These are phyloP conservation scores for Sebastolobus altivelis DNA, from an alignment of 2,797 vertebrate genomes.

Conservation along the genomic window DNA sequence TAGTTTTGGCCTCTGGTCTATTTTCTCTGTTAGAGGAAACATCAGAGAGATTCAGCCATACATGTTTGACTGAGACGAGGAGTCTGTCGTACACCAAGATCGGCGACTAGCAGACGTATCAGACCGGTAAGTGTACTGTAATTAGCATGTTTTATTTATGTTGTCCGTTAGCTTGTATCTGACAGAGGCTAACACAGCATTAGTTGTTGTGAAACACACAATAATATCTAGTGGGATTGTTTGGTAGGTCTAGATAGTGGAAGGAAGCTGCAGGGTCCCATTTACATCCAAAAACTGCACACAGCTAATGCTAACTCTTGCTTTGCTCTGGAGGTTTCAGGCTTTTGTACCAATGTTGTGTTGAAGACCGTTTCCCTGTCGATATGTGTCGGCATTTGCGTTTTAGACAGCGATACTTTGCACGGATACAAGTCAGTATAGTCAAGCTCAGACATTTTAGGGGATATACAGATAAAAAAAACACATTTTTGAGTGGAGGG, in stretches of 20 bases:
- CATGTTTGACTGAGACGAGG: not conserved
- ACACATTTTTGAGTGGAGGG: too few relatives aligned
- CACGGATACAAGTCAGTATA: not conserved
- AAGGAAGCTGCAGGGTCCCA: too few relatives aligned
- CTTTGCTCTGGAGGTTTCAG: not conserved
- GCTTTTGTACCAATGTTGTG: too few relatives aligned
- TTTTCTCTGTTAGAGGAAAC: not conserved
- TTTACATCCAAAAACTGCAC: too few relatives aligned
- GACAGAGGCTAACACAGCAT: accelerated
- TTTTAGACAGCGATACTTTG: not conserved
- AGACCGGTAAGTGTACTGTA: not conserved
- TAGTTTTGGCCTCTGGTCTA: not conserved
- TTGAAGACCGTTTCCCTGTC: too few relatives aligned
- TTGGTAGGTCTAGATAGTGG: too few relatives aligned
- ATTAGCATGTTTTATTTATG: not conserved
- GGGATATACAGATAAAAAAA: too few relatives aligned
- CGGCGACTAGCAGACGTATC: not conserved
- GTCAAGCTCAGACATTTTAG: not conserved
- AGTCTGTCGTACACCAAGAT: not conserved
- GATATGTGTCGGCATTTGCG: too few relatives aligned
- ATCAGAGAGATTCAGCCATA: not conserved
- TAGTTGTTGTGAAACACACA: not conserved
- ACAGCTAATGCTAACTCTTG: not conserved
- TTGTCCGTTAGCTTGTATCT: not conserved
- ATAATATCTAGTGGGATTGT: too few relatives aligned